phyloP scores from a whole-genome alignment of 2,888 invertebrate species.

The Kuschelorhynchus macadamiae region DNA sequence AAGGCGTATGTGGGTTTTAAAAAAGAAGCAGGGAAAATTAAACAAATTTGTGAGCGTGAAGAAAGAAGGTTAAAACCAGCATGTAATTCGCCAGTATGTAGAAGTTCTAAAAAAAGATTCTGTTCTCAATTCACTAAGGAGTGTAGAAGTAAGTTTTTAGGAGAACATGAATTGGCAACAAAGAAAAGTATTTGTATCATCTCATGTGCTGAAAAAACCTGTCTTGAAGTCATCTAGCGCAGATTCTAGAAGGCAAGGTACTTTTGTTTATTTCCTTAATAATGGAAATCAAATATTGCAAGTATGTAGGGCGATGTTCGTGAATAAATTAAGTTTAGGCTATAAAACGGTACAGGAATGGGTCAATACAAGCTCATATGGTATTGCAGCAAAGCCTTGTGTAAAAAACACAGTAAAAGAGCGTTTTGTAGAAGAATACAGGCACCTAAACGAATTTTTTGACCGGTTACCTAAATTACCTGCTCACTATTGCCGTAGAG shows the following conservation, averaged over 20 bases:
- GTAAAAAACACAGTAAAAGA: neutral
- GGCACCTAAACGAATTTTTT: neutral
- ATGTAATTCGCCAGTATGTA: neutral
- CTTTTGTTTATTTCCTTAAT: neutral
- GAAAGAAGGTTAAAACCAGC: no score
- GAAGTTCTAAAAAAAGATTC: neutral
- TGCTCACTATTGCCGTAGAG: constrained; percentile 5
- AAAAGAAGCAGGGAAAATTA: no score
- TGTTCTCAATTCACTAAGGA: no score
- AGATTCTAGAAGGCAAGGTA: neutral
- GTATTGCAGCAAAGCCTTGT: constrained; percentile 13
- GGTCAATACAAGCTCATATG: no score
- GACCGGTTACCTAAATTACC: constrained; percentile 1
- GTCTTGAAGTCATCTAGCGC: neutral
- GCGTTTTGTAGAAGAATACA: neutral
- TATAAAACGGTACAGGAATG: no score
- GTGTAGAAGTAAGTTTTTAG: no score
- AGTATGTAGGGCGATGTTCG: no score
- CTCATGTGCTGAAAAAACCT: neutral
- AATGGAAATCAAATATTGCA: neutral
- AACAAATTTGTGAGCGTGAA: no score
- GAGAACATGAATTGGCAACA: neutral
- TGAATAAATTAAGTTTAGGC: no score
- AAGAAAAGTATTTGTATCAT: neutral
- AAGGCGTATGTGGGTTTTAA: no score